Base-by-base conservation (phyloP, 2,888 invertebrate genomes). In the Myathropa florea region DNA sequence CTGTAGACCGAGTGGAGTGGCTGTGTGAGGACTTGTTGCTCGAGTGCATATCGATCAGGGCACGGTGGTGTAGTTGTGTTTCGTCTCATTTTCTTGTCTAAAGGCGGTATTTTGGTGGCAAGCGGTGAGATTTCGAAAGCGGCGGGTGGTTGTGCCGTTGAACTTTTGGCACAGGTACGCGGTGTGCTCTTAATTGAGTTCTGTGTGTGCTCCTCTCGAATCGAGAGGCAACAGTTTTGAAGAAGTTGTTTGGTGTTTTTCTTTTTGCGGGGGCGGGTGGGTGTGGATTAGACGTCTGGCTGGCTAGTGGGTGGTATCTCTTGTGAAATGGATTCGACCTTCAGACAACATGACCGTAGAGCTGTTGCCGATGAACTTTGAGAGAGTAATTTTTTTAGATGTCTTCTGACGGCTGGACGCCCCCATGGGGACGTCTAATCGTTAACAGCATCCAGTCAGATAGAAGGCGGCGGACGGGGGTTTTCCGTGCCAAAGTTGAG, bases 11-110 rank as follows among this genome's bases (percentile, higher is more conserved):
- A 21, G 75, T 60, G 70, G 53, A 86, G 75, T 83, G 86, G 65
- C 73, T 36, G 6, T n/a, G 7, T 6, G 46, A 18, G 36, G 59
- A 86, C 86, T 86, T 86, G 86, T 83, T 86, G 86, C 79, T 73
- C 75, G 75, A 67, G 57, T 85, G 85, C 85, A 85, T 77, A 71
- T 73, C 63, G 77, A 61, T 26, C 46, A 36, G n/a, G 39, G 46
- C 18, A 18, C 28, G 18, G 10, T 28, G 28, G 28, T 61, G 63
- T 53, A 24, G 70, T 57, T 36, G 46, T 24, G 21, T 71, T 73
- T 59, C 18, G 30, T 76, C n/a, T n/a, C n/a, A n/a, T n/a, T n/a
- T n/a, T n/a, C n/a, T n/a, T n/a, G n/a, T n/a, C n/a, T n/a, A n/a
- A n/a, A n/a, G n/a, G n/a, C n/a, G n/a, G n/a, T n/a, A n/a, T n/a